Conservation (phyloP, 2,888 invertebrate genomes). For the Bombyx huttoni region DNA sequence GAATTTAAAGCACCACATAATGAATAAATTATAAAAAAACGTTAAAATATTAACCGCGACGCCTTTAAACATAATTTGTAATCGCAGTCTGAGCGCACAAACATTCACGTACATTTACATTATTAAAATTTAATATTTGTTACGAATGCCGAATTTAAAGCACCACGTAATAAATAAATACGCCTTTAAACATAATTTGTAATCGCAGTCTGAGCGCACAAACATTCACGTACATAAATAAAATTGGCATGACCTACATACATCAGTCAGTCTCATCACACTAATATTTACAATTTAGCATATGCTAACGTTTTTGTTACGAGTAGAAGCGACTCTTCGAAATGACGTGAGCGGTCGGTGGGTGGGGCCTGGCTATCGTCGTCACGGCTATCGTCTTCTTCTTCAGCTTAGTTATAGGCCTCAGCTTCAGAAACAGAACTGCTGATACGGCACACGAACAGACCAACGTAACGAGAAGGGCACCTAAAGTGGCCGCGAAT, state of each 20-base stretch:
- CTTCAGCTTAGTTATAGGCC: conserved; percentile 76
- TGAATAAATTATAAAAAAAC: conserved; percentile 18
- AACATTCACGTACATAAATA: conserved; percentile 40
- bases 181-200: conserved; percentile 3
- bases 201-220: conserved; percentile 37
- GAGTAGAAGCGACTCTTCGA: conserved; percentile 79
- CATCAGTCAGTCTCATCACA: conserved; percentile 72
- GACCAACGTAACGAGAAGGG: conserved; percentile 85
- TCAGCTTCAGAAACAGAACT: conserved; percentile 85
- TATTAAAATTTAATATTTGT: conserved; percentile 30
- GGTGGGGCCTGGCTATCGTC: conserved; percentile 60
- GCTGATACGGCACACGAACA: conserved; percentile 90
- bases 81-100: conserved; percentile 37
- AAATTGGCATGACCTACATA: conserved; percentile 56
- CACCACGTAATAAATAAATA: no score
- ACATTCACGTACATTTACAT: conserved; percentile 37
- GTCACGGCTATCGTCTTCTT: conserved; percentile 67
- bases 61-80: conserved; percentile 4
- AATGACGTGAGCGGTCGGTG: conserved; percentile 56
- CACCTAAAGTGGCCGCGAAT: conserved; percentile 87
- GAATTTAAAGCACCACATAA: no score
- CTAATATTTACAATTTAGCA: conserved; percentile 68
- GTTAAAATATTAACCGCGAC: conserved; percentile 1
- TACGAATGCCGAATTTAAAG: conserved; percentile 3
- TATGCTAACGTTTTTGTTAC: conserved; percentile 54